phyloP scores from a whole-genome alignment of 2,113 vertebrate species.

The Chloroceryle aenea region DNA sequence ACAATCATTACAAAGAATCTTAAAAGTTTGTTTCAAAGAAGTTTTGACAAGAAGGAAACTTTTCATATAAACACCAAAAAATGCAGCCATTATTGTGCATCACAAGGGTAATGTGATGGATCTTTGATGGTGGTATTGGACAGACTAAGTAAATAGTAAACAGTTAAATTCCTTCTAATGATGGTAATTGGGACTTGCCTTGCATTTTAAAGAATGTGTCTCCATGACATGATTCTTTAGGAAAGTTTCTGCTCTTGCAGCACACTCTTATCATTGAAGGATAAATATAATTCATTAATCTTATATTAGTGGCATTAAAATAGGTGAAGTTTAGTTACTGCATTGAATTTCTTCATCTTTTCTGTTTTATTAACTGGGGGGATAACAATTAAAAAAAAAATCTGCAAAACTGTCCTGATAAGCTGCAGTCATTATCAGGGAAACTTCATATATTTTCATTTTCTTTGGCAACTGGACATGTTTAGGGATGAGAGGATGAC shows the following conservation, averaged over 20 bases:
- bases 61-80: conserved; percentile 43
- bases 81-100: conserved; percentile 32
- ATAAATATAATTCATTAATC: not conserved
- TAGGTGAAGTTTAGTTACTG: not conserved
- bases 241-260: not conserved
- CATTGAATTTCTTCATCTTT: not conserved
- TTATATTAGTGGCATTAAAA: not conserved
- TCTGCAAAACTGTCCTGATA: conserved; percentile 54
- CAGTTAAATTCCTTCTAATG: not conserved
- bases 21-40: conserved; percentile 46
- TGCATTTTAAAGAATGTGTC: not conserved
- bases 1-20: not conserved
- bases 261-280: not conserved
- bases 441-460: conserved; percentile 71
- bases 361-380: not conserved
- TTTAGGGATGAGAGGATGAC: conserved; percentile 52
- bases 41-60: conserved; percentile 16
- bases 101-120: conserved; percentile 45
- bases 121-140: conserved; percentile 37
- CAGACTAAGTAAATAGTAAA: not conserved
- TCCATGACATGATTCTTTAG: not conserved
- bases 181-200: not conserved
- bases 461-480: conserved; percentile 65
- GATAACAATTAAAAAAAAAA: not conserved
- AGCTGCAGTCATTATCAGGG: conserved; percentile 25